Evolutionary conservation across 1,140 invertebrate species (phyloP).

Genomic region (Nasonia longicornis): DNA sequence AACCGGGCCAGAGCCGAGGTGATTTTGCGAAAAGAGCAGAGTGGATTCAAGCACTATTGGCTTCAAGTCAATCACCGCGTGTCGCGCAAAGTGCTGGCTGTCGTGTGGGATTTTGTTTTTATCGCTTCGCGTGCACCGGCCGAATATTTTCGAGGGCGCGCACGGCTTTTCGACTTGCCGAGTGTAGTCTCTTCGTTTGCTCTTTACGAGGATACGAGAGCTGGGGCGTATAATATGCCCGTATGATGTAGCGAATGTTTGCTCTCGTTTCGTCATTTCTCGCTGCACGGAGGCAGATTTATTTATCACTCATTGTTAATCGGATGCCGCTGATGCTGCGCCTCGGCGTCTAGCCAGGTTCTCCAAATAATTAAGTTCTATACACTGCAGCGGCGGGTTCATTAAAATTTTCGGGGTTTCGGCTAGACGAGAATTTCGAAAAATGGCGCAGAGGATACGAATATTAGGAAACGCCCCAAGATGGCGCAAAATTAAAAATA

Average conservation of each 20-base stretch:
- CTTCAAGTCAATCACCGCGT: not conserved
- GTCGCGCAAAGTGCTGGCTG: slow-evolving; percentile 2
- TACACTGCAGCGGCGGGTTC: too few relatives aligned
- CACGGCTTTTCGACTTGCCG: not conserved
- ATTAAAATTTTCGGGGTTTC: too few relatives aligned
- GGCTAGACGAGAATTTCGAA: too few relatives aligned
- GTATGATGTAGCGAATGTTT: not conserved
- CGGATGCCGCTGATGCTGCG: not conserved
- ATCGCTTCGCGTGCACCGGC: not conserved
- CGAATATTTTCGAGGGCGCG: not conserved
- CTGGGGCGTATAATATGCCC: not conserved
- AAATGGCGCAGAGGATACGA: too few relatives aligned
- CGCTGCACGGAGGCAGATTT: too few relatives aligned
- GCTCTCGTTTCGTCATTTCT: not conserved
- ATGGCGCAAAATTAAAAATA: too few relatives aligned
- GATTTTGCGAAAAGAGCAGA: not conserved
- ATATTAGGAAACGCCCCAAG: too few relatives aligned
- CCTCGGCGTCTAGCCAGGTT: not conserved
- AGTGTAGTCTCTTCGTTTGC: not conserved
- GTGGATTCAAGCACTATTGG: not conserved
- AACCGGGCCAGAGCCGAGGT: not conserved
- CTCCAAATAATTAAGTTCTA: too few relatives aligned
- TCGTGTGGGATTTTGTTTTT: not conserved
- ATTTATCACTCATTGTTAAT: not conserved
- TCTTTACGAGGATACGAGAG: not conserved